These are phyloP conservation scores for Rhinella marina DNA, from an alignment of 2,797 vertebrate species.

Conservation along the genomic window DNA sequence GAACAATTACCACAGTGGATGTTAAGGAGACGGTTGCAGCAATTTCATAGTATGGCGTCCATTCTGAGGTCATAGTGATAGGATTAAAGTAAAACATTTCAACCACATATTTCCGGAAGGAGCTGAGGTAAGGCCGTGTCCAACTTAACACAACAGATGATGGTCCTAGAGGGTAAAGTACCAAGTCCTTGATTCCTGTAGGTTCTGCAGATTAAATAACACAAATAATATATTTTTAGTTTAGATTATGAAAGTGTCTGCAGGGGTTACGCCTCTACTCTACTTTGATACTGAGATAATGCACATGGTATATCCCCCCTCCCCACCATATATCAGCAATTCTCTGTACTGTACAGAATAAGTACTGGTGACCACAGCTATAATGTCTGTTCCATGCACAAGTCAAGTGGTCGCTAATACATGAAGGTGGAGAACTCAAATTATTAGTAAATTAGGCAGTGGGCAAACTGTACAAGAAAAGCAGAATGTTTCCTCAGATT, in stretches of 20 bases:
- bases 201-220: conserved; percentile 79
- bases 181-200: conserved; percentile 87
- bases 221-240: neutral
- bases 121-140: conserved; percentile 88
- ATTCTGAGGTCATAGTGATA: conserved; percentile 87
- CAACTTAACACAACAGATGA: conserved; percentile 90
- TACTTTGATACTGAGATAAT: too few relatives aligned
- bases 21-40: conserved; percentile 88
- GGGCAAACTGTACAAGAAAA: too few relatives aligned
- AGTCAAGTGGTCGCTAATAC: too few relatives aligned
- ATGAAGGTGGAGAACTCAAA: too few relatives aligned
- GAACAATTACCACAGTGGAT: conserved; percentile 86
- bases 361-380: too few relatives aligned
- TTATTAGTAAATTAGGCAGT: too few relatives aligned
- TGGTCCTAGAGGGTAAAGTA: conserved; percentile 87
- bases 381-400: too few relatives aligned
- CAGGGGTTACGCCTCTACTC: too few relatives aligned
- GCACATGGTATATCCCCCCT: too few relatives aligned
- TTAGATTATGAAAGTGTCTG: neutral
- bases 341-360: too few relatives aligned
- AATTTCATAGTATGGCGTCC: conserved; percentile 97
- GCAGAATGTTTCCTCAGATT: too few relatives aligned
- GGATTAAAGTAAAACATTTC: conserved; percentile 98
- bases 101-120: conserved; percentile 92
- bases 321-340: too few relatives aligned